These are phyloP conservation scores for Heteromyza rotundicornis DNA, from an alignment of 2,888 invertebrate species.

Conservation along the genomic window DNA sequence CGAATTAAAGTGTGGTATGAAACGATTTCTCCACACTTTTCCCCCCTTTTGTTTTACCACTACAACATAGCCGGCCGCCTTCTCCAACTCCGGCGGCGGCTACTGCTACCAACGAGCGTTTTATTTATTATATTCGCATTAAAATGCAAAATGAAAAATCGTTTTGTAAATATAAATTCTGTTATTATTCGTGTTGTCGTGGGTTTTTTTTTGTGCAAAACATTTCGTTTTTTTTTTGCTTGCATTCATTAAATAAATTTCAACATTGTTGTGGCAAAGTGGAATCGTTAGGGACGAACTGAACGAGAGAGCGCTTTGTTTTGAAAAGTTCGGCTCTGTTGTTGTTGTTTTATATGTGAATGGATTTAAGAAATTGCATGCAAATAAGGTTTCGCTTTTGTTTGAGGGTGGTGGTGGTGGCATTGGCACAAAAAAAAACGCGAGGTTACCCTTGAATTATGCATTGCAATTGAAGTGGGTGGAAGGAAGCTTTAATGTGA, in stretches of 20 bases:
- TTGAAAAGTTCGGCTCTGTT: no score
- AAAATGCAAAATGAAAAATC: conserved; percentile 19
- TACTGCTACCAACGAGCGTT: neutral
- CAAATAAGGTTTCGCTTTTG: neutral
- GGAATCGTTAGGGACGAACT: no score
- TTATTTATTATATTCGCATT: conserved; percentile 11
- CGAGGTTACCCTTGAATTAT: neutral
- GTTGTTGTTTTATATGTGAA: no score
- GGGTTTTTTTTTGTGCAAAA: neutral
- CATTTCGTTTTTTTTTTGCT: conserved; percentile 8
- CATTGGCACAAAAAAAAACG: neutral
- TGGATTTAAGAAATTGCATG: neutral
- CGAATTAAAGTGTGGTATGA: no score
- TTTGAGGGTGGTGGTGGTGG: neutral
- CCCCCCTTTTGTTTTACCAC: neutral
- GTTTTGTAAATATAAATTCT: conserved; percentile 11
- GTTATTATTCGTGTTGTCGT: neutral
- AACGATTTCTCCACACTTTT: neutral
- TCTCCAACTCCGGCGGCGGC: neutral
- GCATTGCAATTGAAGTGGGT: neutral
- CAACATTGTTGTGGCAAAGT: neutral
- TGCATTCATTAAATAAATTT: conserved; percentile 19
- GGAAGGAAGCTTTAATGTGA: no score
- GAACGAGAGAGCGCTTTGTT: no score
- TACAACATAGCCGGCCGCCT: neutral